phyloP scores from a whole-genome alignment of 1,140 invertebrate species.

The Manduca sexta region DNA sequence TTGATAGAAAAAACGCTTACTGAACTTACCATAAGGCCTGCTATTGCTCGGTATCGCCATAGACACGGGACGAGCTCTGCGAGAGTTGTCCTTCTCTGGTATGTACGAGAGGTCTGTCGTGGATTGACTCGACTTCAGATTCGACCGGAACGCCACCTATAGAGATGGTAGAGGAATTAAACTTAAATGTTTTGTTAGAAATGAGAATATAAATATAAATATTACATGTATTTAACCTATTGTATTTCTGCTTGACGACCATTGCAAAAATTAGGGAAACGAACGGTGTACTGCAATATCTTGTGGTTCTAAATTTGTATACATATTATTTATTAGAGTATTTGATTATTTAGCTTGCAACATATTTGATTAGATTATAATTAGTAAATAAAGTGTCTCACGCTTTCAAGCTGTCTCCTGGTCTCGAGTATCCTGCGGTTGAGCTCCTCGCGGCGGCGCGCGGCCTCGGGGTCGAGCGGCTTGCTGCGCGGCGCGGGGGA shows the following conservation, averaged over 20 bases:
- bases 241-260: too few relatives aligned
- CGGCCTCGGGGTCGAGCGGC: constrained; percentile 77
- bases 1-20: too few relatives aligned
- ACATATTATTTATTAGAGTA: too few relatives aligned
- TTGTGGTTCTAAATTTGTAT: too few relatives aligned
- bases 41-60: constrained; percentile 57
- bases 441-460: constrained; percentile 86
- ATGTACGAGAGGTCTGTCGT: constrained; percentile 68
- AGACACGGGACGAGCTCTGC: constrained; percentile 45
- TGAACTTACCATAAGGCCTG: constrained; percentile 47
- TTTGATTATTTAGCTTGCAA: too few relatives aligned
- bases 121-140: constrained; percentile 85
- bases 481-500: constrained; percentile 58
- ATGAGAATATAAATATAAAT: too few relatives aligned
- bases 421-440: constrained; percentile 90
- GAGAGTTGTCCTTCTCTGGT: constrained; percentile 54
- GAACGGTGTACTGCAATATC: too few relatives aligned
- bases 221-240: too few relatives aligned
- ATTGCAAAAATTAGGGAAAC: too few relatives aligned
- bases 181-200: too few relatives aligned
- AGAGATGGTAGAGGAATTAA: not conserved
- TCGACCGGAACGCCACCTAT: constrained; percentile 58
- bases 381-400: constrained; percentile 67
- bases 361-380: too few relatives aligned
- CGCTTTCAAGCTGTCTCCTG: constrained; percentile 89